A percentile compares a stretch with the other conserved stretches of the same genome.
phyloP scores from a whole-genome alignment of 1,140 invertebrate species.

The Diabrotica undecimpunctata region DNA sequence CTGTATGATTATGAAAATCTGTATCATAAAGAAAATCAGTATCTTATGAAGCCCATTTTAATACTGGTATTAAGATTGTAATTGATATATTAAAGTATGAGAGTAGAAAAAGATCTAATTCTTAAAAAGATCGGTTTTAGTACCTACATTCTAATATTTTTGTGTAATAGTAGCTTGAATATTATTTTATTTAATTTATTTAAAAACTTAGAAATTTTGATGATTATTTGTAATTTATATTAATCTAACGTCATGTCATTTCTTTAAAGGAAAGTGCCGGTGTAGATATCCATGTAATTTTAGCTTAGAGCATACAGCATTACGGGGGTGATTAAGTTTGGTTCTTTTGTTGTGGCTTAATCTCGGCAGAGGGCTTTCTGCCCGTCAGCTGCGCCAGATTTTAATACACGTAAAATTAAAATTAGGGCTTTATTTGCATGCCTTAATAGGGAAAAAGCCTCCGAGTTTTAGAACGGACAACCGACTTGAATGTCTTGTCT shows the following conservation, averaged over 20 bases:
- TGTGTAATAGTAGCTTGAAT: too few species aligned
- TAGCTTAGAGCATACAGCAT: conserved; percentile 28
- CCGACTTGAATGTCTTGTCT: conserved; percentile 17
- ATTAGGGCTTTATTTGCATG: conserved; percentile 59
- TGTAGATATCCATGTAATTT: conserved; percentile 28
- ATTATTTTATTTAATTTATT: too few species aligned
- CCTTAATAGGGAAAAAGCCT: conserved; percentile 54
- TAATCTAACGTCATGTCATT: background rate
- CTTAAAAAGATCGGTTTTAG: too few species aligned
- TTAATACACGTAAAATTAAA: conserved; percentile 61
- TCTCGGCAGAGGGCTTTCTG: conserved; percentile 31
- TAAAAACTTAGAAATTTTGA: too few species aligned
- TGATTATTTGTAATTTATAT: too few species aligned
- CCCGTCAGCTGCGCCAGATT: conserved; percentile 53
- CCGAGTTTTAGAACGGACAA: conserved; percentile 19
- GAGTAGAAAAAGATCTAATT: too few species aligned
- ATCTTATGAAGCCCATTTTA: too few species aligned
- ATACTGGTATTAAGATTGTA: too few species aligned
- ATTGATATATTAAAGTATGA: too few species aligned
- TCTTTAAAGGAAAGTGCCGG: conserved; percentile 10
- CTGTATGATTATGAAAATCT: too few species aligned
- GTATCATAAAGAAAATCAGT: too few species aligned
- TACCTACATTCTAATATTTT: too few species aligned
- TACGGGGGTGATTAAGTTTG: conserved; percentile 37
- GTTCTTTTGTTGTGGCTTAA: conserved; percentile 42